These are phyloP conservation scores for Eilema depressum DNA, from an alignment of 2,888 invertebrate genomes.

Conservation along the genomic window DNA sequence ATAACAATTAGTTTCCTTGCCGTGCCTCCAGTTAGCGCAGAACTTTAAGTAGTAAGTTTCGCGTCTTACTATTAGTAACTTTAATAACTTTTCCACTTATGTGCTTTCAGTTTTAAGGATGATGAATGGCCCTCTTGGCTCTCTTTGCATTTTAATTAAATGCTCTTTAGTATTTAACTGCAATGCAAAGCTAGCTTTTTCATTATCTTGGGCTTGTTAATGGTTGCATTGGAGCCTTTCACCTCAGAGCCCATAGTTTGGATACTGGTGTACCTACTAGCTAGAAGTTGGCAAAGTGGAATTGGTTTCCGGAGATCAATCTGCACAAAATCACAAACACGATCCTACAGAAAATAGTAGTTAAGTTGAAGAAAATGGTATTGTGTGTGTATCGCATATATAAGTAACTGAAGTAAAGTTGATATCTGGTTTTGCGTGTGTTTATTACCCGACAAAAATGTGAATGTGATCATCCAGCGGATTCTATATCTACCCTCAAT, in stretches of 20 bases:
- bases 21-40: not conserved
- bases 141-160: no score
- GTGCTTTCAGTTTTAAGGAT: slow-evolving; percentile 6
- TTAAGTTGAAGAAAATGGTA: no score
- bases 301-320: no score
- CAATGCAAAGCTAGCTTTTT: not conserved
- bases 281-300: no score
- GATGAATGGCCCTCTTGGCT: not conserved
- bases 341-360: no score
- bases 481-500: not conserved
- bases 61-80: not conserved
- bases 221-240: no score
- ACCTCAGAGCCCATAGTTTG: no score
- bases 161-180: not conserved
- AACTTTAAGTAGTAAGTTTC: slow-evolving; percentile 6
- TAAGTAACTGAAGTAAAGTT: not conserved
- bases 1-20: not conserved
- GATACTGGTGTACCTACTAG: no score
- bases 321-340: no score
- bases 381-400: no score
- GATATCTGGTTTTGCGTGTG: not conserved
- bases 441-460: not conserved
- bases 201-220: not conserved
- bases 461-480: not conserved
- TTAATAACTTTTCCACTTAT: slow-evolving; percentile 12